Evolutionary conservation across 2,888 invertebrate genomes (phyloP).

Genomic region (Baccha elongata): DNA sequence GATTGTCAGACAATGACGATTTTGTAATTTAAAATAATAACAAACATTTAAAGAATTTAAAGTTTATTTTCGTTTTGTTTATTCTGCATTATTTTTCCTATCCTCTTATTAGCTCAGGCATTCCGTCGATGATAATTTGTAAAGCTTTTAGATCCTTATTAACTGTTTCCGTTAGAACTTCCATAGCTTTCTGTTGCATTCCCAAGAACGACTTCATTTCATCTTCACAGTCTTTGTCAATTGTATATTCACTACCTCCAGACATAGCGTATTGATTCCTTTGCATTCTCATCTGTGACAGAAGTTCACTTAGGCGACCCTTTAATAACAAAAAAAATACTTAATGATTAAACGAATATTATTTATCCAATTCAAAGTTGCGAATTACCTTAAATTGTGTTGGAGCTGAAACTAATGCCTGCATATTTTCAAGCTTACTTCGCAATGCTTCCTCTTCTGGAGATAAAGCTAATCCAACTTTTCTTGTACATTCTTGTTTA

Average conservation of each 20-base stretch:
- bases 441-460: slow-evolving; percentile 96
- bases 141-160: slow-evolving; percentile 91
- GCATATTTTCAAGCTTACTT: slow-evolving; percentile 92
- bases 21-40: too few species aligned
- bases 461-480: slow-evolving; percentile 92
- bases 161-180: slow-evolving; percentile 92
- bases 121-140: slow-evolving; percentile 90
- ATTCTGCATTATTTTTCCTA: too few species aligned
- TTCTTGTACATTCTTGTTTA: slow-evolving; percentile 93
- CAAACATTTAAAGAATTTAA: too few species aligned
- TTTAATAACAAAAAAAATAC: slow-evolving; percentile 77
- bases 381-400: slow-evolving; percentile 94
- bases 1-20: too few species aligned
- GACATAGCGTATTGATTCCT: slow-evolving; percentile 85
- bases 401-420: slow-evolving; percentile 93
- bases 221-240: slow-evolving; percentile 89
- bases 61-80: too few species aligned
- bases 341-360: too few species aligned
- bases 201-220: slow-evolving; percentile 90
- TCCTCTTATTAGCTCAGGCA: slow-evolving; percentile 84
- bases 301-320: slow-evolving; percentile 94
- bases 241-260: slow-evolving; percentile 88
- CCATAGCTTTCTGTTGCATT: slow-evolving; percentile 94
- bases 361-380: too few species aligned
- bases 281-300: slow-evolving; percentile 92